Evolutionary conservation across 2,797 vertebrate species (phyloP).

Genomic region (Simalia tracyae): DNA sequence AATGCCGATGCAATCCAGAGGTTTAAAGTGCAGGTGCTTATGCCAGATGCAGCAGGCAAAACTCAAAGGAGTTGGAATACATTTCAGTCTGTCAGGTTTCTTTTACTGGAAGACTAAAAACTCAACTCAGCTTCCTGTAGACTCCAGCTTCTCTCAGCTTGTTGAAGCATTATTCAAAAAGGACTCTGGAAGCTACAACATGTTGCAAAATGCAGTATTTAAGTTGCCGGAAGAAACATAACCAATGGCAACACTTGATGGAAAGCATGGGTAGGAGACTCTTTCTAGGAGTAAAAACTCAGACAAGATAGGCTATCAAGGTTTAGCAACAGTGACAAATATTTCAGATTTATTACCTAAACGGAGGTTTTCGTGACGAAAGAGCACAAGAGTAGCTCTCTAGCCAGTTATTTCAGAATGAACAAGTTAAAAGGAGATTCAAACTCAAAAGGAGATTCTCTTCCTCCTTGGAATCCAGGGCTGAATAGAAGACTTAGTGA

Average conservation of each 20-base stretch:
- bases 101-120: conserved; percentile 63
- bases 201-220: background rate
- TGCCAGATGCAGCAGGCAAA: conserved; percentile 27
- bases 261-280: background rate
- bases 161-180: background rate
- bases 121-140: conserved; percentile 40
- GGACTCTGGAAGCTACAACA: conserved; percentile 20
- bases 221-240: background rate
- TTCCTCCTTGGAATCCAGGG: background rate
- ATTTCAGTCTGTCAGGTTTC: conserved; percentile 58
- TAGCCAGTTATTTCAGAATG: background rate
- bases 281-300: conserved; percentile 7
- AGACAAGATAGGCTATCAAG: background rate
- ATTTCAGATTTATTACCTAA: background rate
- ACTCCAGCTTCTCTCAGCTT: conserved; percentile 15
- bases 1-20: background rate
- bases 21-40: conserved; percentile 70
- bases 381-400: background rate
- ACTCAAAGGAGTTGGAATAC: conserved; percentile 29
- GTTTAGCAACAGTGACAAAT: background rate
- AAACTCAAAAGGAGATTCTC: background rate
- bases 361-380: background rate
- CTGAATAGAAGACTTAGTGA: background rate
- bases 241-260: background rate
- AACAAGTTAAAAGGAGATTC: background rate